phyloP scores from a whole-genome alignment of 2,888 invertebrate species.

The Apomyelois bistriatella region DNA sequence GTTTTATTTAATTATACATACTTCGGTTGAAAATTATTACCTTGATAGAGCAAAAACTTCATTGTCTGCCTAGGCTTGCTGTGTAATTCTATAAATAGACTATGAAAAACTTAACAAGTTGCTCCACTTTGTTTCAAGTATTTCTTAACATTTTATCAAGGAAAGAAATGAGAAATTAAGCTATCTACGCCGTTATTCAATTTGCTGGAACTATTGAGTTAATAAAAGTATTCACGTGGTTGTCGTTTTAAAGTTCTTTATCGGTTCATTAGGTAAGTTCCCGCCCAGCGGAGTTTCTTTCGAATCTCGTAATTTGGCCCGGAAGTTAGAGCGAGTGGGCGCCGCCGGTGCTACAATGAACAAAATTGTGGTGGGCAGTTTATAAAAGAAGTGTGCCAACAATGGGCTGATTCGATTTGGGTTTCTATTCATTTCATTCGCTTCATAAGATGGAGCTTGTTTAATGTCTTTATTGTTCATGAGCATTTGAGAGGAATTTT shows the following conservation, averaged over 20 bases:
- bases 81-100: background rate
- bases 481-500: background rate
- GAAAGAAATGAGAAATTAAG: background rate
- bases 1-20: no score
- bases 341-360: conserved; percentile 43
- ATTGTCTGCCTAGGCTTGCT: no score
- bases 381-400: conserved; percentile 53
- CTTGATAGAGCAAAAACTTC: no score
- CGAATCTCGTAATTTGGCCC: conserved; percentile 51
- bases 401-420: conserved; percentile 61
- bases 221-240: conserved; percentile 8
- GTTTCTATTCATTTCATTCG: conserved; percentile 42
- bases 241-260: conserved; percentile 34
- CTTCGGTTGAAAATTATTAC: no score
- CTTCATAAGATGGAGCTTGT: conserved; percentile 35
- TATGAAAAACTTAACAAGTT: background rate
- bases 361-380: conserved; percentile 50
- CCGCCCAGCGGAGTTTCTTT: conserved; percentile 42
- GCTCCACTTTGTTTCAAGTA: background rate
- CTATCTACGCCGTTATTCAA: conserved; percentile 1
- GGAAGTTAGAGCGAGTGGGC: conserved; percentile 46
- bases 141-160: background rate
- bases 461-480: conserved; percentile 45
- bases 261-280: conserved; percentile 49
- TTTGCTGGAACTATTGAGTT: conserved; percentile 5